Evolutionary conservation across 2,888 invertebrate genomes (phyloP).

Genomic region (Exocentrus adspersus): DNA sequence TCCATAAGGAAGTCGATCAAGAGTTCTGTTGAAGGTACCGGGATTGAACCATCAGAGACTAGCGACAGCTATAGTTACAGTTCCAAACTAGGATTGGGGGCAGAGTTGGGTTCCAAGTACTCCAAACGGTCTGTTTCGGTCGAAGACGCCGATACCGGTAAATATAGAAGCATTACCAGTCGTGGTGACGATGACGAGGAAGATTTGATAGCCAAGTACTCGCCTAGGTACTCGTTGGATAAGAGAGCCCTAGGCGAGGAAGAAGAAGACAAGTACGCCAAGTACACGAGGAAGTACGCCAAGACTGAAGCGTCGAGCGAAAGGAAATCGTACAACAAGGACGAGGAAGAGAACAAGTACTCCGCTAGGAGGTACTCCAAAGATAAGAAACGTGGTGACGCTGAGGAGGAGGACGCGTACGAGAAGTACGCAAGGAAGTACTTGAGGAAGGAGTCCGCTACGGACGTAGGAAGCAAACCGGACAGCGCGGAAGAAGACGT

Average conservation of each 20-base stretch:
- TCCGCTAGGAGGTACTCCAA: constrained; percentile 44
- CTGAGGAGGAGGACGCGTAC: constrained; percentile 51
- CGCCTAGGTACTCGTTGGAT: constrained; percentile 39
- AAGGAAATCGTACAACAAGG: constrained; percentile 38
- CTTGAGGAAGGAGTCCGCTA: constrained; percentile 46
- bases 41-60: constrained; percentile 47
- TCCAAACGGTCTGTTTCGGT: constrained; percentile 47
- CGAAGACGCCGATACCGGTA: constrained; percentile 45
- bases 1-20: constrained; percentile 50
- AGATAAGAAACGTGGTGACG: constrained; percentile 43
- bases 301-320: constrained; percentile 46
- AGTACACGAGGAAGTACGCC: constrained; percentile 54
- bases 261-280: constrained; percentile 54
- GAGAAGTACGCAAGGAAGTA: constrained; percentile 52
- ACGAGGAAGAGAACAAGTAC: constrained; percentile 47
- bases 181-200: constrained; percentile 49
- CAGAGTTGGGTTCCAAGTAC: constrained; percentile 50
- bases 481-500: constrained; percentile 39
- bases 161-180: constrained; percentile 39
- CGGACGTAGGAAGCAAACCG: constrained; percentile 14
- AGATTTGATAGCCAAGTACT: constrained; percentile 49
- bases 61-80: constrained; percentile 44
- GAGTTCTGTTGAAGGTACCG: constrained; percentile 50
- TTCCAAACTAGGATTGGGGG: constrained; percentile 44
- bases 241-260: constrained; percentile 55